Evolutionary conservation across 2,888 invertebrate genomes (phyloP).

Genomic region (Prosopocoilus inquinatus): DNA sequence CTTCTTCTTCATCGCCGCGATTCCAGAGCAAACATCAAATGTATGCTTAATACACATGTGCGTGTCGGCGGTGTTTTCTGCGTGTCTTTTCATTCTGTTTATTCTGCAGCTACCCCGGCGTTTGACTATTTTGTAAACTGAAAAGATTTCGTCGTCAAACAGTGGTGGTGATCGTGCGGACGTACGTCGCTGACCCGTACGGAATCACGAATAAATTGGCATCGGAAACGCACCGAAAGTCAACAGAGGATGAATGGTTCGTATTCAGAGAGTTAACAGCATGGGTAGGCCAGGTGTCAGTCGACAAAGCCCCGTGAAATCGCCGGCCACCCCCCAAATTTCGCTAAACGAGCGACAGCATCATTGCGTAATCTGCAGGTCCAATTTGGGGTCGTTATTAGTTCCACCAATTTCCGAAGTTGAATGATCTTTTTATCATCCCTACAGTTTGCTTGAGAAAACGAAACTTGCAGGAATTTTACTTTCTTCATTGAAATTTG

Average conservation of each 20-base stretch:
- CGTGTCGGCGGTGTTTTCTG: slow-evolving; percentile 28
- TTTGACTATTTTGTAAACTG: too few relatives aligned
- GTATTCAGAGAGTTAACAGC: slow-evolving; percentile 42
- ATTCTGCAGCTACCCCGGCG: slow-evolving; percentile 4
- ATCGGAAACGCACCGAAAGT: slow-evolving; percentile 31
- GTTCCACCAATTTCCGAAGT: too few relatives aligned
- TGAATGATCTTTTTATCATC: too few relatives aligned
- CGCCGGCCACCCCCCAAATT: slow-evolving; percentile 41
- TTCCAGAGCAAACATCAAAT: slow-evolving; percentile 31
- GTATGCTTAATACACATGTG: slow-evolving; percentile 32
- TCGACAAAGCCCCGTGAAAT: slow-evolving; percentile 46
- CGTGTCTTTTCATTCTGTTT: slow-evolving; percentile 25
- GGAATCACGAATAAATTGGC: slow-evolving; percentile 1
- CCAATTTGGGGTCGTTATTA: too few relatives aligned
- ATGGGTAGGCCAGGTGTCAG: slow-evolving; percentile 51
- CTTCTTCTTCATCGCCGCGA: slow-evolving; percentile 26
- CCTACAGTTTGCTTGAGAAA: too few relatives aligned
- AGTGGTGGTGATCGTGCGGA: background rate
- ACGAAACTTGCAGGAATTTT: too few relatives aligned
- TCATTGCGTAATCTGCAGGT: background rate
- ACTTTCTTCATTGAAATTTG: too few relatives aligned
- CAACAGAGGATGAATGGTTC: slow-evolving; percentile 30
- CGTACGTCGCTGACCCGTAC: background rate
- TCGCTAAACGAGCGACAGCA: slow-evolving; percentile 5
- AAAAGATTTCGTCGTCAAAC: too few relatives aligned